Percentiles rank a stretch among this genome's conserved stretches.
Evolutionary conservation across 35 echinoderm and acorn worm species (phyloP).

Genomic region (Heliocidaris erythrogramma): DNA sequence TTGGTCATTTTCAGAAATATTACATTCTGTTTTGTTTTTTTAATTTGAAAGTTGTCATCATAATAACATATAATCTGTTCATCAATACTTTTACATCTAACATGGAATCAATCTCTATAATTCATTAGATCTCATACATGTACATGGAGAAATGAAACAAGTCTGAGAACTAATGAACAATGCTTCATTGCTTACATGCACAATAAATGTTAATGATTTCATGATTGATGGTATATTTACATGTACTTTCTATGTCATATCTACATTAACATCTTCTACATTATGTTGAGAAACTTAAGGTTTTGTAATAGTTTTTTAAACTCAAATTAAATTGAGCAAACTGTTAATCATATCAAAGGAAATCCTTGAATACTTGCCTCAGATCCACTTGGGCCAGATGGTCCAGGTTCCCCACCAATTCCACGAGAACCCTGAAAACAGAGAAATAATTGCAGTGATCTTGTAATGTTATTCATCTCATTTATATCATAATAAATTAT

Average conservation of each 20-base stretch:
- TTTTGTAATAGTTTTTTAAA: no score
- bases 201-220: neutral
- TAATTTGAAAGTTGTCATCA: neutral
- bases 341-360: neutral
- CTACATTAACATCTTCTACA: neutral
- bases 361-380: neutral
- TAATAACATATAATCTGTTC: neutral
- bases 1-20: no score
- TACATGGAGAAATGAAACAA: neutral
- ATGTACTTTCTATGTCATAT: neutral
- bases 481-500: neutral
- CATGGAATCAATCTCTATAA: neutral
- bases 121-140: neutral
- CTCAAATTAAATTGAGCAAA: neutral
- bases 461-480: neutral
- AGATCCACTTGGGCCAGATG: constrained; percentile 8
- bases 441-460: neutral
- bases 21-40: no score
- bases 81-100: neutral
- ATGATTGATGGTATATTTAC: neutral
- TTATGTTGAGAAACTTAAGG: no score
- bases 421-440: constrained; percentile 44
- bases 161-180: neutral
- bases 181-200: neutral
- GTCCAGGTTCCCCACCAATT: constrained; percentile 23